Evolutionary conservation across 2,888 invertebrate genomes (phyloP).

Genomic region (Harpalus rubripes): DNA sequence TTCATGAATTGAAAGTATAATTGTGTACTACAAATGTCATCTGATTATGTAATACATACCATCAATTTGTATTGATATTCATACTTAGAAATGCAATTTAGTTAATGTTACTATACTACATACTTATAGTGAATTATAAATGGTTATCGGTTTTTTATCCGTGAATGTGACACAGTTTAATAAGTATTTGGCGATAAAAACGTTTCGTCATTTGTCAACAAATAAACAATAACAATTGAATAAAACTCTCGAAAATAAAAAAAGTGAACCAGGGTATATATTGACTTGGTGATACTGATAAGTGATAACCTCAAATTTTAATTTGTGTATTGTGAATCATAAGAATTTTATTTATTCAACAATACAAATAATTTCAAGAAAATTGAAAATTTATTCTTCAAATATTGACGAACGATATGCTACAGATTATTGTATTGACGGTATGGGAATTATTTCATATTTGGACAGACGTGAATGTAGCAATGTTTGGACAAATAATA

Average conservation of each 20-base stretch:
- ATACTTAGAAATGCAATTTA: background rate
- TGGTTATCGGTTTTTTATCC: slow-evolving; percentile 1
- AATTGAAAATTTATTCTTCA: slow-evolving; percentile 12
- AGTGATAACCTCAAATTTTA: background rate
- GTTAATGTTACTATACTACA: background rate
- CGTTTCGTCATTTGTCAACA: no score
- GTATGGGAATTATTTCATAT: background rate
- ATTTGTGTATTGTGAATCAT: background rate
- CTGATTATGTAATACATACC: slow-evolving; percentile 9
- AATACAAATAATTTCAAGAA: background rate
- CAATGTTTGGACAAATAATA: no score
- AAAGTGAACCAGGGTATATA: no score
- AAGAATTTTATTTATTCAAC: background rate
- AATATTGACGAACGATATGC: slow-evolving; percentile 19
- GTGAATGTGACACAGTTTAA: no score
- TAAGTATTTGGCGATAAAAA: no score
- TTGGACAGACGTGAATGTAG: background rate
- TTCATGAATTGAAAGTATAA: slow-evolving; percentile 3
- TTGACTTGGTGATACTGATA: no score
- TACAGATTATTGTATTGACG: slow-evolving; percentile 10
- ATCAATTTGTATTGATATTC: slow-evolving; percentile 3
- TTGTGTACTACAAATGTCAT: slow-evolving; percentile 22
- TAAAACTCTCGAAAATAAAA: no score
- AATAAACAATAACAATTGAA: no score
- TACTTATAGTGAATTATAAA: slow-evolving; percentile 1